A percentile compares a stretch with the other conserved stretches of the same genome.
Conservation (phyloP, 2,797 vertebrate genomes). For the Parotocinclus haroldoi region DNA sequence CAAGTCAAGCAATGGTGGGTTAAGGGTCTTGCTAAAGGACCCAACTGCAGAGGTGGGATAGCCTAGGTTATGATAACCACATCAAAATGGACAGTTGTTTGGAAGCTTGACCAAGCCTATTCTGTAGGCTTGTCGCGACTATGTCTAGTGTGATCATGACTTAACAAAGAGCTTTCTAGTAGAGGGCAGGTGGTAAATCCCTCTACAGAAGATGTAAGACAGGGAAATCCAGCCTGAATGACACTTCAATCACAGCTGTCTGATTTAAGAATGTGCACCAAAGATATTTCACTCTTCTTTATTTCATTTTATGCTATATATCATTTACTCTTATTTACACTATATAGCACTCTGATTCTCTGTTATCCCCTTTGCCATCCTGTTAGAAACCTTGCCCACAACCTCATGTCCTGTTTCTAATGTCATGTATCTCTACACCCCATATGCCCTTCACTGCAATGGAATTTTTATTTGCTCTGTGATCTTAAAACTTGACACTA, state of each 20-base stretch:
- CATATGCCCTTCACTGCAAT: not conserved
- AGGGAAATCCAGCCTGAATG: slow-evolving; percentile 24
- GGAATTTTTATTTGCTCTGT: too few relatives aligned
- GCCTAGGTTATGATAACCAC: too few relatives aligned
- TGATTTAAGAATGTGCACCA: slow-evolving; percentile 26
- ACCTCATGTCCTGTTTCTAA: slow-evolving; percentile 1
- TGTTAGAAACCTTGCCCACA: not conserved
- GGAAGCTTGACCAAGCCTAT: too few relatives aligned
- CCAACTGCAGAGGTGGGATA: too few relatives aligned
- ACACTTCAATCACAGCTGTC: slow-evolving; percentile 40
- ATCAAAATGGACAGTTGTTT: too few relatives aligned
- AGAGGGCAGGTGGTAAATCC: not conserved
- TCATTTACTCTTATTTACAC: not conserved
- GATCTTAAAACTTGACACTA: too few relatives aligned
- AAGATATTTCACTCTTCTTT: slow-evolving; percentile 6
- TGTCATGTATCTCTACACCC: slow-evolving; percentile 8
- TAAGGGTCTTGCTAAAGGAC: too few relatives aligned
- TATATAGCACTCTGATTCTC: slow-evolving; percentile 1
- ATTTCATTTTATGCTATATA: not conserved
- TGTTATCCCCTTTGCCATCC: slow-evolving; percentile 1
- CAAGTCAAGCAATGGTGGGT: too few relatives aligned
- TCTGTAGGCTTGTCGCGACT: too few relatives aligned
- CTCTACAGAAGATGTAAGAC: slow-evolving; percentile 7
- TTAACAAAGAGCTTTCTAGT: not conserved
- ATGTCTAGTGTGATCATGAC: too few relatives aligned